Base-by-base conservation (phyloP, 2,113 vertebrate species). In the Puntigrus tetrazona region DNA sequence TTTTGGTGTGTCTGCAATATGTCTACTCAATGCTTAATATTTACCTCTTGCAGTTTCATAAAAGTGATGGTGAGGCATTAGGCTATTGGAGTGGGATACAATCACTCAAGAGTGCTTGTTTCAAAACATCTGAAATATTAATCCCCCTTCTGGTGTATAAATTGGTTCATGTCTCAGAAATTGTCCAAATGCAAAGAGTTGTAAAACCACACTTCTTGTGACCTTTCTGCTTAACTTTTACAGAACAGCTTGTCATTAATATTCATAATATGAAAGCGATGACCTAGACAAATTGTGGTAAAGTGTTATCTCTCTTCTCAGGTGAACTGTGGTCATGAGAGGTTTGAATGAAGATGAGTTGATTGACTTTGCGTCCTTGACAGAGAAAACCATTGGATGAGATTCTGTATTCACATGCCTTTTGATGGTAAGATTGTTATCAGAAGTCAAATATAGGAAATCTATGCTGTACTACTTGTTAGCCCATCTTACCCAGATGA, bases 381-480 rank as follows among this genome's bases (percentile, higher is more conserved):
- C 97, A 0, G 92, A 97, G 90, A 95, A 96, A 95, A 86, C 97
- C 97, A 14, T 86, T 99, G 88, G 97, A 99, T 0, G 78, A 93
- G 98, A 52, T 99, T 99, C 91, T 99, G 79, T 99, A 99, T n/a
- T n/a, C n/a, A n/a, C 93, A 99, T 99, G 98, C 98, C 98, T 5
- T 99, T 99, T 7, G 97, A 99, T 10, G 98, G 98, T 99, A 89
- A 94, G 96, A 82, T 38, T 47, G 29, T 73, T 16, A 31, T 11
- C 36, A 27, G 5, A 45, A 43, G 41, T 20, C 47, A 52, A 18
- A 50, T 3, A 47, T 4, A 31, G 27, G 27, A 18, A 31, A 22
- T 11, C 27, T 52, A 9, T 16, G 4, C 14, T 63, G 27, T 57
- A 4, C 31, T n/a, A 25, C 4, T 67, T 67, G 63, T 59, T 59